Evolutionary conservation across 2,888 invertebrate genomes (phyloP).

Genomic region (Calliopum simillimum): DNA sequence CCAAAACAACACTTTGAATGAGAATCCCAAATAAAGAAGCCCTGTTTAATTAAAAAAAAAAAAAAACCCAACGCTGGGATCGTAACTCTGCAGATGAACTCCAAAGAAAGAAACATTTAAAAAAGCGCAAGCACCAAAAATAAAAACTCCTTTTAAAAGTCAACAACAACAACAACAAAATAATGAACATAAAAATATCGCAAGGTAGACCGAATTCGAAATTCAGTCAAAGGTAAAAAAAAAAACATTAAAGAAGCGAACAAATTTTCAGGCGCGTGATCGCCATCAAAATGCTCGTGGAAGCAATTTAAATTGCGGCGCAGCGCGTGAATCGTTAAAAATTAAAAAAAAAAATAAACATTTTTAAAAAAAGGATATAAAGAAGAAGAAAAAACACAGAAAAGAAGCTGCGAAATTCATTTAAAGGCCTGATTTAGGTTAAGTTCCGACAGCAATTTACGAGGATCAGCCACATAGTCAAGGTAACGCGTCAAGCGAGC

Average conservation of each 20-base stretch:
- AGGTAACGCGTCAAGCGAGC: conserved; percentile 7
- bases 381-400: background rate
- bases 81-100: conserved; percentile 5
- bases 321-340: conserved; percentile 47
- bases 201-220: background rate
- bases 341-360: conserved; percentile 14
- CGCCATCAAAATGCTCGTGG: conserved; percentile 61
- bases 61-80: conserved; percentile 12
- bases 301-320: conserved; percentile 61
- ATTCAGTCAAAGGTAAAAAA: background rate
- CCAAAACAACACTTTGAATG: background rate
- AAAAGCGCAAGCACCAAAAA: conserved; percentile 20
- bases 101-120: conserved; percentile 8
- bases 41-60: conserved; percentile 14
- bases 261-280: conserved; percentile 59
- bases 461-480: conserved; percentile 20
- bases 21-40: conserved; percentile 29
- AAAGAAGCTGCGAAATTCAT: conserved; percentile 5
- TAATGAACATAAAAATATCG: background rate
- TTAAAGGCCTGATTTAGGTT: conserved; percentile 16
- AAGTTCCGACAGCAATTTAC: background rate
- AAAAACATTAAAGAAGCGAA: conserved; percentile 1
- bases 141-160: conserved; percentile 14
- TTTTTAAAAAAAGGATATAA: conserved; percentile 14
- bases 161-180: background rate